A percentile compares a stretch with the other conserved stretches of the same genome.
Evolutionary conservation across 2,888 invertebrate species (phyloP).

Genomic region (Habroteleia sp.): DNA sequence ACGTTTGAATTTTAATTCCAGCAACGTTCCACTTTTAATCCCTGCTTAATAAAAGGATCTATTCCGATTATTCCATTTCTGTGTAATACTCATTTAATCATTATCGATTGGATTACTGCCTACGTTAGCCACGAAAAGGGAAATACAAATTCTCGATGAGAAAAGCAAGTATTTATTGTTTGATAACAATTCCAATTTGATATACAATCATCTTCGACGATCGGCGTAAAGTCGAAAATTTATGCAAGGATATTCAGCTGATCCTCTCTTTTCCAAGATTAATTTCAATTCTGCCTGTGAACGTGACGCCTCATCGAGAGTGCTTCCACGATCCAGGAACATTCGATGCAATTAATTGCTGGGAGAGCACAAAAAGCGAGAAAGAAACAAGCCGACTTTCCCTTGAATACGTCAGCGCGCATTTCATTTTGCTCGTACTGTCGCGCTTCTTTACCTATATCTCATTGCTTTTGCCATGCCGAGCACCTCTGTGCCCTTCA

Average conservation of each 20-base stretch:
- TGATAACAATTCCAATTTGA: constrained; percentile 8
- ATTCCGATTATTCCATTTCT: constrained; percentile 16
- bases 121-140: not conserved
- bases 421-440: constrained; percentile 23
- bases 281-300: constrained; percentile 13
- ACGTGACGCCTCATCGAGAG: constrained; percentile 2
- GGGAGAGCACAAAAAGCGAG: constrained; percentile 6
- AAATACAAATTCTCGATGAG: not conserved
- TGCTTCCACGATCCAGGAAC: constrained; percentile 5
- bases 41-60: constrained; percentile 15
- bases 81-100: constrained; percentile 17
- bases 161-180: constrained; percentile 3
- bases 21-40: constrained; percentile 28
- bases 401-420: constrained; percentile 5
- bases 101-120: constrained; percentile 5
- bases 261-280: constrained; percentile 13
- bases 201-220: not conserved
- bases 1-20: constrained; percentile 42
- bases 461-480: constrained; percentile 27
- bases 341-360: constrained; percentile 25
- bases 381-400: constrained; percentile 19
- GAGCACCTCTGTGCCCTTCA: constrained; percentile 45
- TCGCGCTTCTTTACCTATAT: constrained; percentile 18
- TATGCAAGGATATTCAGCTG: constrained; percentile 5
- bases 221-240: constrained; percentile 8